A percentile compares a stretch with the other conserved stretches of the same genome.
These are phyloP conservation scores for Xanthia togata DNA, from an alignment of 2,888 invertebrate species.

Conservation along the genomic window DNA sequence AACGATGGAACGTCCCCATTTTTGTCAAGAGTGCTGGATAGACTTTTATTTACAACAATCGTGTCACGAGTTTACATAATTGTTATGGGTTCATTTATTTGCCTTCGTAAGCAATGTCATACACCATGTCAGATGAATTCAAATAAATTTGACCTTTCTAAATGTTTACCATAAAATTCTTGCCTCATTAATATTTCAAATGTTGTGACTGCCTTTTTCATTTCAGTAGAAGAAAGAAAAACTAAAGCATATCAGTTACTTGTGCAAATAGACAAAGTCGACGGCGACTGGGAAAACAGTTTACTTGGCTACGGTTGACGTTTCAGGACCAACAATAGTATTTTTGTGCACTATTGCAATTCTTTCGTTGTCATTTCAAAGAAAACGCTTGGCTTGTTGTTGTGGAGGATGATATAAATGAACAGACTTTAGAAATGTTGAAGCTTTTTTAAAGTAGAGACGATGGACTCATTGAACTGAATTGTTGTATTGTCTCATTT, in stretches of 20 bases:
- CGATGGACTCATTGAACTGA: slow-evolving; percentile 15
- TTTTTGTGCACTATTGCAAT: slow-evolving; percentile 62
- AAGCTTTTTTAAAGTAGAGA: slow-evolving; percentile 19
- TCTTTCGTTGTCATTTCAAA: slow-evolving; percentile 59
- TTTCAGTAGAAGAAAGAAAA: slow-evolving; percentile 48
- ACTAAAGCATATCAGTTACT: slow-evolving; percentile 61
- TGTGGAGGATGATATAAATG: slow-evolving; percentile 49
- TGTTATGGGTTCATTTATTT: slow-evolving; percentile 35
- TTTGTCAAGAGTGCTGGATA: slow-evolving; percentile 17
- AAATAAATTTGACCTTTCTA: slow-evolving; percentile 26
- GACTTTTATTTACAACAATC: slow-evolving; percentile 32
- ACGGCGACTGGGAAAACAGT: slow-evolving; percentile 44
- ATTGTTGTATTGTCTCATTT: neutral
- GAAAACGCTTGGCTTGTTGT: slow-evolving; percentile 56
- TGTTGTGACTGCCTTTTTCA: slow-evolving; percentile 41
- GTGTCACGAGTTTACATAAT: slow-evolving; percentile 36
- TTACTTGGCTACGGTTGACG: slow-evolving; percentile 59
- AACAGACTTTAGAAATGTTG: slow-evolving; percentile 29
- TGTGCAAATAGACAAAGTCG: slow-evolving; percentile 58
- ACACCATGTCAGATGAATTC: slow-evolving; percentile 24
- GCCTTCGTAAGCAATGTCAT: slow-evolving; percentile 17
- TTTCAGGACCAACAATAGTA: slow-evolving; percentile 46
- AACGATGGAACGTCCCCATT: slow-evolving; percentile 24
- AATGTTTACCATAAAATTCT: slow-evolving; percentile 11
- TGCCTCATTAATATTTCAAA: slow-evolving; percentile 46